These are phyloP conservation scores for Maconellicoccus hirsutus DNA, from an alignment of 1,140 invertebrate species.

Conservation along the genomic window DNA sequence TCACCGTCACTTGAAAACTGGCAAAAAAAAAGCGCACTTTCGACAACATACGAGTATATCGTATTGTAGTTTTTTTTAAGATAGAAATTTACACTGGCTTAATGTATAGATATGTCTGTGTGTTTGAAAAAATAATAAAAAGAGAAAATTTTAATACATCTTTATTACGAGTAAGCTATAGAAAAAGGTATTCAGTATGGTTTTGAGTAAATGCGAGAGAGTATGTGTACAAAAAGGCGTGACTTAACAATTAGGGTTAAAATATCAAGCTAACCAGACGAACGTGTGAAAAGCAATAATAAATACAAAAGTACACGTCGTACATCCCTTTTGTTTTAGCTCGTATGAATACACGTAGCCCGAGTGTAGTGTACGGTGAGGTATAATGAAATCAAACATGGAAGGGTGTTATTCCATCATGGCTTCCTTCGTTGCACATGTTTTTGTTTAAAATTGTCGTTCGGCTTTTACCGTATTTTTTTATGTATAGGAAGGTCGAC, in stretches of 20 bases:
- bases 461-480: background rate
- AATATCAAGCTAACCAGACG: slow-evolving; percentile 17
- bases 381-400: slow-evolving; percentile 21
- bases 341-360: slow-evolving; percentile 6
- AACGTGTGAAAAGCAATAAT: slow-evolving; percentile 21
- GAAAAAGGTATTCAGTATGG: too few relatives aligned
- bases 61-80: too few relatives aligned
- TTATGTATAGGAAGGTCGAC: too few relatives aligned
- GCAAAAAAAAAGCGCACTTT: too few relatives aligned
- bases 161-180: too few relatives aligned
- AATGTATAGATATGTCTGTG: too few relatives aligned
- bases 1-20: too few relatives aligned
- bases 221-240: slow-evolving; percentile 5
- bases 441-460: slow-evolving; percentile 18
- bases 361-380: background rate
- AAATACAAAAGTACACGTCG: slow-evolving; percentile 19
- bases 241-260: slow-evolving; percentile 22
- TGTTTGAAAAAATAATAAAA: too few relatives aligned
- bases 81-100: too few relatives aligned
- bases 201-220: background rate
- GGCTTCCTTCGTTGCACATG: slow-evolving; percentile 21
- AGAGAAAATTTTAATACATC: too few relatives aligned
- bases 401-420: slow-evolving; percentile 21
- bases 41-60: too few relatives aligned
- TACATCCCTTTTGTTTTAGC: slow-evolving; percentile 16